Evolutionary conservation across 2,113 vertebrate genomes (phyloP).

Genomic region (Apaloderma vittatum): DNA sequence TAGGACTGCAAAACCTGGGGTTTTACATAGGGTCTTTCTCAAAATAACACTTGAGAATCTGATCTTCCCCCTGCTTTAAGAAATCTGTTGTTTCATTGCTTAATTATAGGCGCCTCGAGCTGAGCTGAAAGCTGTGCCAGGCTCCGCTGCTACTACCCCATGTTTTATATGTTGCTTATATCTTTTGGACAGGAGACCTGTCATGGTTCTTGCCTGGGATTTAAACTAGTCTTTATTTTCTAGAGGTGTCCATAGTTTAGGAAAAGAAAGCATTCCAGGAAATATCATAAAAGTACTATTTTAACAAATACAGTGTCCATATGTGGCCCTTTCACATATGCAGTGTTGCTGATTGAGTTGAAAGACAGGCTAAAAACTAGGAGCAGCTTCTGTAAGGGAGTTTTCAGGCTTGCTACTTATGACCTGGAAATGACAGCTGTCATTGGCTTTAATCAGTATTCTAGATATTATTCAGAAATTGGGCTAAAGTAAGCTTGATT

Average conservation of each 20-base stretch:
- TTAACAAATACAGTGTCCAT: background rate
- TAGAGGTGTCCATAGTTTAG: background rate
- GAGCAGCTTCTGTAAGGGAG: rapidly evolving
- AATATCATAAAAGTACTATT: background rate
- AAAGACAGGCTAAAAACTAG: background rate
- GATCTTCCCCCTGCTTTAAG: background rate
- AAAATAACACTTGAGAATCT: background rate
- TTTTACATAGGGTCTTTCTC: background rate
- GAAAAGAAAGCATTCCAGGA: background rate
- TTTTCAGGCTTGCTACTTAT: background rate
- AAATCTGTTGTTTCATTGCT: background rate
- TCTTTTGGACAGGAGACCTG: background rate
- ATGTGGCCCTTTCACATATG: background rate
- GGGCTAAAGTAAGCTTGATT: background rate
- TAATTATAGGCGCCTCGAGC: background rate
- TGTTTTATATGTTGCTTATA: background rate
- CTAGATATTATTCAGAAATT: background rate
- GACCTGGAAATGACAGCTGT: background rate
- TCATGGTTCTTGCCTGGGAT: background rate
- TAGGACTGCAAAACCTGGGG: background rate
- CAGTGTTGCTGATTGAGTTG: background rate
- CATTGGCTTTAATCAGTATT: background rate
- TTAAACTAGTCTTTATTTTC: background rate
- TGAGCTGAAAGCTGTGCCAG: background rate
- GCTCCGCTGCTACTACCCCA: background rate